phyloP scores from a whole-genome alignment of 2,888 invertebrate species.

The Lottia gigantea region DNA sequence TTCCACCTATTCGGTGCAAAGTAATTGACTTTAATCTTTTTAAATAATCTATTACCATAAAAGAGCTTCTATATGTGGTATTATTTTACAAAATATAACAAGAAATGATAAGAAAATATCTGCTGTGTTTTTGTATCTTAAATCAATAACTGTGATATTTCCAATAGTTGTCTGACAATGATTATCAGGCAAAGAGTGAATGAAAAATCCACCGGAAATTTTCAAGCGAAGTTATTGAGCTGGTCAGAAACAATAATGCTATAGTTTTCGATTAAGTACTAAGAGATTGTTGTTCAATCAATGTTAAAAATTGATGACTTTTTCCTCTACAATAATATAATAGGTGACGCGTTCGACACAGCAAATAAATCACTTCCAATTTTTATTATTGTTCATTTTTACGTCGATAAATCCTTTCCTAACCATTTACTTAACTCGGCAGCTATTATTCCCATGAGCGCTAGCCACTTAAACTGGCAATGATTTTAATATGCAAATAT shows the following conservation, averaged over 20 bases:
- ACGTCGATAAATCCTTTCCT: slow-evolving; percentile 10
- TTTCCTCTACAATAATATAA: slow-evolving; percentile 21
- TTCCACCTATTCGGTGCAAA: too few species aligned
- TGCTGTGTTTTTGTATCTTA: too few species aligned
- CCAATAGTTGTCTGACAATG: too few species aligned
- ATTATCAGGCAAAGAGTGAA: too few species aligned
- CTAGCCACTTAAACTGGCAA: slow-evolving; percentile 18
- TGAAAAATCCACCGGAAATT: slow-evolving; percentile 1
- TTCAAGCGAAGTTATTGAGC: slow-evolving; percentile 10
- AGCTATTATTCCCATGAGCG: slow-evolving; percentile 12
- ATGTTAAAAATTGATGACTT: slow-evolving; percentile 21
- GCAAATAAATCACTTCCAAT: slow-evolving; percentile 21
- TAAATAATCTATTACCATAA: too few species aligned
- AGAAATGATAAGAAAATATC: too few species aligned
- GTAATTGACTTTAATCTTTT: too few species aligned
- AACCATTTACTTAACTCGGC: slow-evolving; percentile 19
- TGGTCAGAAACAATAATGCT: slow-evolving; percentile 2
- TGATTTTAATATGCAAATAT: slow-evolving; percentile 9
- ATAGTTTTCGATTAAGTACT: slow-evolving; percentile 19
- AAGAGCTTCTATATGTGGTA: too few species aligned
- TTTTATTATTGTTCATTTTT: slow-evolving; percentile 20
- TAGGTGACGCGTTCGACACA: slow-evolving; percentile 14
- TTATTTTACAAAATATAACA: too few species aligned
- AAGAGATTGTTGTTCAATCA: slow-evolving; percentile 17
- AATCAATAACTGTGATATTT: too few species aligned